Evolutionary conservation across 2,888 invertebrate genomes (phyloP), one percentile per base, ranked within the genome.

Genomic region (Drosophila fungiperda): DNA sequence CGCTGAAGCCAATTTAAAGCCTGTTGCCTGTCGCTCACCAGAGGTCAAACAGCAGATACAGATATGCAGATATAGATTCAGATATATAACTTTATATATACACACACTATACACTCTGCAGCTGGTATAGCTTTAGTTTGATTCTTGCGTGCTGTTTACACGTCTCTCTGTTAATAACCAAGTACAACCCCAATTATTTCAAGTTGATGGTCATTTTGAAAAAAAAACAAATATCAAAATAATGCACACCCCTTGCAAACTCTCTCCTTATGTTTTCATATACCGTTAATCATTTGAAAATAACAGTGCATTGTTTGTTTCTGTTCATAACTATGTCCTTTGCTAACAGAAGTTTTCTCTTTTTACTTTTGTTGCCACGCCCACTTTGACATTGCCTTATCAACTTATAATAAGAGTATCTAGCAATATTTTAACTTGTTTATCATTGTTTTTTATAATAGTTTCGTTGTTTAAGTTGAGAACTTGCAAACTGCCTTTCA

Each of bases 41-140:
- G 72, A 84, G 82, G 80, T 89, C 80, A 80, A 52, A 66, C 69
- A 57, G 57, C 58, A 67, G 60, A 63, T 42, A 74, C 45, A 40
- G 36, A 73, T 59, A 61, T 52, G 33, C 45, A 68, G 61, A 48
- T 73, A 57, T 38, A 67, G 54, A 52, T 73, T 67, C 52, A 64
- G 38, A 53, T 49, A 53, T 11, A 42, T 48, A 52, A 52, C 17
- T 33, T 35, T 23, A 48, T 26, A 26, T 26, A 26, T 26, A 26
- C 1, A 26, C 26, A 26, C 23, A 26, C 26, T 23, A 26, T 20
- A 40, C 48, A 6, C 7, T 15, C 6, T 15, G 42, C 35, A 23
- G 33, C 9, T 20, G 29, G 11, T 50, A 1, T 17, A 8, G 29
- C 12, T 11, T 33, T 45, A 23, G 52, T 52, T 33, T 42, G 55